A percentile compares a stretch with the other conserved stretches of the same genome.
phyloP scores from a whole-genome alignment of 2,888 invertebrate species.

The Chloroclysta siterata region DNA sequence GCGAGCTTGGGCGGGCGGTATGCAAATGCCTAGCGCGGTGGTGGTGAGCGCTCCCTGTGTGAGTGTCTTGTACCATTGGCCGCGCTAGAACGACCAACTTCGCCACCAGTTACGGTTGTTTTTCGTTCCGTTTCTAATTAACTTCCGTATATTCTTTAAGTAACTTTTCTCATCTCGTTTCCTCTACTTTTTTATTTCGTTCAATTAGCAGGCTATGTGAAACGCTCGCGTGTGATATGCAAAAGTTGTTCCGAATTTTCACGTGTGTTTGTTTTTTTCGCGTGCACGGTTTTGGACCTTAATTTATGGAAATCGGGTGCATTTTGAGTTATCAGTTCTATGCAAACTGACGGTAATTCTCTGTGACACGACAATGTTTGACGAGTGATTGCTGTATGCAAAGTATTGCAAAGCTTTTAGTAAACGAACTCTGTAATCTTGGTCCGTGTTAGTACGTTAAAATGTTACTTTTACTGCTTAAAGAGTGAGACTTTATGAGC shows the following conservation, averaged over 20 bases:
- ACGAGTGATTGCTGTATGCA: constrained; percentile 70
- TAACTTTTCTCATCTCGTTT: constrained; percentile 83
- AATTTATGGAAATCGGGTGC: constrained; percentile 65
- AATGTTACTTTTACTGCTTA: constrained; percentile 81
- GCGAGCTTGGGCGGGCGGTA: constrained; percentile 85
- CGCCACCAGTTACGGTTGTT: constrained; percentile 86
- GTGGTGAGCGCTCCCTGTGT: constrained; percentile 73
- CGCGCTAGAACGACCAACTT: constrained; percentile 85
- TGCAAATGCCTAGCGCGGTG: constrained; percentile 82
- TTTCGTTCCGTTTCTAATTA: constrained; percentile 85
- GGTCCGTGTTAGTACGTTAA: constrained; percentile 70
- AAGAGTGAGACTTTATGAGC: constrained; percentile 83
- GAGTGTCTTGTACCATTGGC: constrained; percentile 83
- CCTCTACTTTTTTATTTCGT: constrained; percentile 66
- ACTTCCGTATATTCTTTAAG: constrained; percentile 84
- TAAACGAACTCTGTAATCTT: constrained; percentile 62
- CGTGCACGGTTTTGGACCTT: constrained; percentile 59
- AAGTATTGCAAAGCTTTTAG: constrained; percentile 54
- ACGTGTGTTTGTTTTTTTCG: constrained; percentile 71
- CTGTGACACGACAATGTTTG: constrained; percentile 72
- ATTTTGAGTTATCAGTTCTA: constrained; percentile 59
- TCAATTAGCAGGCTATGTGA: constrained; percentile 70
- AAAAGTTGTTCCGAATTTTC: constrained; percentile 64
- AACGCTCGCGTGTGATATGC: constrained; percentile 74
- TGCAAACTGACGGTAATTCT: constrained; percentile 61